phyloP scores from a whole-genome alignment of 2,797 vertebrate species.

The Gymnodraco acuticeps region DNA sequence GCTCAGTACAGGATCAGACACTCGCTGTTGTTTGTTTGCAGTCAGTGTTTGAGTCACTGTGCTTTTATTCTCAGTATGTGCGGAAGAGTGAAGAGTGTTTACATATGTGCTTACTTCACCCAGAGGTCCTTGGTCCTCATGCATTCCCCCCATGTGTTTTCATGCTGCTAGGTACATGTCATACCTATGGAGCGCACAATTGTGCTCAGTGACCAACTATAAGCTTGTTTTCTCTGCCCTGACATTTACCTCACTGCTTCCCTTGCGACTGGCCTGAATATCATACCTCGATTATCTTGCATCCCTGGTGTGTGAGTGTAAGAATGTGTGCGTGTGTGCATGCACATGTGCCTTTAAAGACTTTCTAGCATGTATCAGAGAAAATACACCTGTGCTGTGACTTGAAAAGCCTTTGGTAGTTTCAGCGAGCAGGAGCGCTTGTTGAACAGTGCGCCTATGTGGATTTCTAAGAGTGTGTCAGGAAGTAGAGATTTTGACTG shows the following conservation, averaged over 20 bases:
- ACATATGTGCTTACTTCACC: slow-evolving; percentile 70
- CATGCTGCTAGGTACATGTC: slow-evolving; percentile 75
- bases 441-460: slow-evolving; percentile 47
- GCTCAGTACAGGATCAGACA: slow-evolving; percentile 33
- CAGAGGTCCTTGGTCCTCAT: slow-evolving; percentile 54
- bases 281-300: slow-evolving; percentile 68
- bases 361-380: slow-evolving; percentile 37
- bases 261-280: slow-evolving; percentile 63
- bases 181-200: slow-evolving; percentile 71
- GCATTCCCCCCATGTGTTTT: slow-evolving; percentile 49
- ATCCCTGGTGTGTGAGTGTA: slow-evolving; percentile 40
- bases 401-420: slow-evolving; percentile 50
- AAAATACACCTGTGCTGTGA: slow-evolving; percentile 47
- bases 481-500: slow-evolving; percentile 63
- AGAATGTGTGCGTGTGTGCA: slow-evolving; percentile 21
- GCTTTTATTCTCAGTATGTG: slow-evolving; percentile 52
- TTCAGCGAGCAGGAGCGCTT: slow-evolving; percentile 10
- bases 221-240: slow-evolving; percentile 79
- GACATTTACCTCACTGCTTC: slow-evolving; percentile 78
- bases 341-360: slow-evolving; percentile 50
- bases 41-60: slow-evolving; percentile 18
- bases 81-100: slow-evolving; percentile 58
- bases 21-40: slow-evolving; percentile 43
- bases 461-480: slow-evolving; percentile 42
- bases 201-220: slow-evolving; percentile 66